Evolutionary conservation across 2,888 invertebrate genomes (phyloP), one percentile per base, ranked within the genome.

Genomic region (Aporophyla nigra): DNA sequence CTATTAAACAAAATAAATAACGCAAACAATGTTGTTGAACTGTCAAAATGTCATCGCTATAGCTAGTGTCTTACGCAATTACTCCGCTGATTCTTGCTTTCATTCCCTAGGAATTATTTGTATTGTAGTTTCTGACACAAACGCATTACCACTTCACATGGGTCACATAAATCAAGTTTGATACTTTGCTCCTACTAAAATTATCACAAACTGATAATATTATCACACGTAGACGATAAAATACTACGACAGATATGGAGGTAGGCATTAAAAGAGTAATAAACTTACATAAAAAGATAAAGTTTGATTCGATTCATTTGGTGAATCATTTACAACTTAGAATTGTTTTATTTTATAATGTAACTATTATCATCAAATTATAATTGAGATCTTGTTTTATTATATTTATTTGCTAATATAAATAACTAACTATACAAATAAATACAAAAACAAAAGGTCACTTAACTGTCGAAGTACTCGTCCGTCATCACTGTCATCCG

Each of bases 171-270:
- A 63, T 49, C 16, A 40, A 24, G 6, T 54, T 27, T 27, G 40
- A n/a, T n/a, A 54, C 10, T 24, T n/a, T 49, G 19, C 10, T 21
- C 7, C 53, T n/a, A 21, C 14, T n/a, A 53, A 27, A n/a, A 10
- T 19, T 14, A 77, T 43, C 33, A 51, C 27, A 76, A 16, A 24
- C 51, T 53, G 71, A 78, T 70, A 33, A 53, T 21, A 27, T 43
- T 21, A 70, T 58, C 58, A 21, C 58, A 53, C 70, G 24, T 46
- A 59, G 19, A 58, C 16, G 70, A 49, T 75, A 21, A 24, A 56
- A 56, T 49, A 40, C 33, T 53, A 24, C 14, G 3, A 21, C 12
- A 24, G 9, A 14, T 43, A 14, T 12, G 14, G n/a, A 16, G 5
- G 19, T 43, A 21, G 4, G 21, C 27, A 27, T 27, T 40, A 9